Evolutionary conservation across 1,140 invertebrate species (phyloP), one percentile per base, ranked within the genome.

Genomic region (Prorops nasuta): DNA sequence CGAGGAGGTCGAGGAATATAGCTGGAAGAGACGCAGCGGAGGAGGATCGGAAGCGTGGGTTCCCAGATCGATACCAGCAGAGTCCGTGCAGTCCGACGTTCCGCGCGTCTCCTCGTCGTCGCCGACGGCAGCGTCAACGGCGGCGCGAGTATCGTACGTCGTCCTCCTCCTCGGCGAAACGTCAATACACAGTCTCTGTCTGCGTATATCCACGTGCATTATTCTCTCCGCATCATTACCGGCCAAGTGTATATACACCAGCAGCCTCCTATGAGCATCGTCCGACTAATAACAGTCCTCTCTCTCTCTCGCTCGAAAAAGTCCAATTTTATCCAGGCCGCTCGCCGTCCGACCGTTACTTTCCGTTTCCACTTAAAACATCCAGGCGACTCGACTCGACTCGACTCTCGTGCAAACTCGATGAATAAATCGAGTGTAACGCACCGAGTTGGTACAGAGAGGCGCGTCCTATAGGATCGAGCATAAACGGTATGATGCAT

Each of bases 171-270:
- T 46, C 51, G 56, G 31, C 49, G 50, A 61, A 48, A 64, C 64
- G 63, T 67, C 62, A 54, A 67, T 66, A 66, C 47, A 54, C 47
- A 54, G 39, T 64, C 51, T 52, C n/a, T n/a, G n/a, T n/a, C n/a
- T n/a, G n/a, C n/a, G n/a, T n/a, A n/a, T n/a, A n/a, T n/a, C n/a
- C 64, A 66, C 65, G 62, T 66, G 65, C 55, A 67, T 39, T 48
- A 34, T 42, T 48, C 38, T 61, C 59, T 59, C 52, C 61, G 61
- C 60, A 65, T 48, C 63, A 46, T 54, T 28, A 28, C 24, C 12
- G 24, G 6, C 12, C 12, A 6, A 12, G 12, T 28, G 24, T 6
- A 28, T 28, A 6, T 28, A 6, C 12, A 12, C 6, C 12, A 12
- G 24, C 12, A 28, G 24, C 6, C 24, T 12, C 24, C 24, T 12